A percentile compares a stretch with the other conserved stretches of the same genome.
Conservation (phyloP, 2,113 vertebrate genomes). For the Ancistrus triradiatus region DNA sequence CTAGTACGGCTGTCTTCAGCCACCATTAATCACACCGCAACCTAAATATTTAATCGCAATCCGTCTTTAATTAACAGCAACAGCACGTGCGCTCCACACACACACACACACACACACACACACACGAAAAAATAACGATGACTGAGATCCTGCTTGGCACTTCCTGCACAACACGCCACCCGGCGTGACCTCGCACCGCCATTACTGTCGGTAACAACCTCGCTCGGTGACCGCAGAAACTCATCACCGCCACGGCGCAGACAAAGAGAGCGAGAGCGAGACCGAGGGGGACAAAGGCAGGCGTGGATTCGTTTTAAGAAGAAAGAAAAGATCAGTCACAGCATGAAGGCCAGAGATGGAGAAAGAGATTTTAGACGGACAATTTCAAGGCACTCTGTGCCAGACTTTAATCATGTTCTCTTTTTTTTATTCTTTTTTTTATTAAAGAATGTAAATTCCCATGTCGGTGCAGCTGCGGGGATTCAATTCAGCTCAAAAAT, state of each 20-base stretch:
- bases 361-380: constrained; percentile 4
- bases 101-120: too few relatives aligned
- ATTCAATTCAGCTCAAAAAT: constrained; percentile 27
- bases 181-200: constrained; percentile 12
- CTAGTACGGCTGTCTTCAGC: constrained; percentile 21
- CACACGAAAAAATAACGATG: constrained; percentile 42
- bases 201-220: constrained; percentile 24
- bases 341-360: not conserved
- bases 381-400: constrained; percentile 19
- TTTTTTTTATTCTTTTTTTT: constrained; percentile 35
- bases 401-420: constrained; percentile 28
- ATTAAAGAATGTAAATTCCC: constrained; percentile 42
- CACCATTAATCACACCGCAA: not conserved
- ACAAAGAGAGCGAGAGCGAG: constrained; percentile 8
- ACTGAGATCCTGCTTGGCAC: constrained; percentile 31
- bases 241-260: constrained; percentile 13
- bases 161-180: constrained; percentile 11
- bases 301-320: constrained; percentile 8
- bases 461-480: constrained; percentile 28
- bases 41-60: constrained; percentile 43
- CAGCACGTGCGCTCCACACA: constrained; percentile 29
- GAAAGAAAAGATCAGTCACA: constrained; percentile 26
- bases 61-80: constrained; percentile 43
- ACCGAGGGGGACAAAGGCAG: constrained; percentile 18
- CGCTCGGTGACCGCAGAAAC: constrained; percentile 15